These are phyloP conservation scores for Suricata suricatta DNA, from an alignment of 2,113 vertebrate species.

Conservation along the genomic window DNA sequence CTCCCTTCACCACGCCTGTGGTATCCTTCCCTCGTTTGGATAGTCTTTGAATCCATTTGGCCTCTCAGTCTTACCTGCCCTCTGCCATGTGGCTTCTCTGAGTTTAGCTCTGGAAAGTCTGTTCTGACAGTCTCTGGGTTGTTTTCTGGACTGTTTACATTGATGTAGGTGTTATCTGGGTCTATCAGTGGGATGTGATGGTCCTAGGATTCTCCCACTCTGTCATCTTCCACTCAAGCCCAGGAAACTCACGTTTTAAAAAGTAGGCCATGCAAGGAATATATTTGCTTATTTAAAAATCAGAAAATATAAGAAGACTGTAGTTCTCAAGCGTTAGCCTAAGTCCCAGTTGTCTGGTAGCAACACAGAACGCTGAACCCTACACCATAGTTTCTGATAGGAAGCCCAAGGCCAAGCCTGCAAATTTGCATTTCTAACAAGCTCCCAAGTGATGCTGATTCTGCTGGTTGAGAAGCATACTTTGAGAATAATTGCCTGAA, in stretches of 20 bases:
- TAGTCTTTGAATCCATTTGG: not conserved
- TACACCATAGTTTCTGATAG: not conserved
- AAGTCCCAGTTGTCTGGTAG: not conserved
- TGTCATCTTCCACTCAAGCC: not conserved
- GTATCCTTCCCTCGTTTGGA: not conserved
- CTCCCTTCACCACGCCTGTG: not conserved
- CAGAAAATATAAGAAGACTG: not conserved
- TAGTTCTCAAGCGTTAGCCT: not conserved
- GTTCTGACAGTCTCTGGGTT: not conserved
- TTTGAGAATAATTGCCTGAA: not conserved
- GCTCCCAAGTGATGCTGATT: not conserved
- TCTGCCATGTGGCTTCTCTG: not conserved
- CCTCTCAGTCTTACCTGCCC: not conserved
- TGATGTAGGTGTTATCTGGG: not conserved
- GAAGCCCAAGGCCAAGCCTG: not conserved
- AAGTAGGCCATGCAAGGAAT: not conserved
- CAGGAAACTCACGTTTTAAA: not conserved
- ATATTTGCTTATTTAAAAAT: not conserved
- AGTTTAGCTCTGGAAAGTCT: not conserved
- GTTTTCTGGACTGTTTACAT: not conserved
- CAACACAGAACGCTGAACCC: not conserved
- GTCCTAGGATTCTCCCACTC: not conserved
- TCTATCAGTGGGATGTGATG: not conserved
- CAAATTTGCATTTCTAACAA: not conserved
- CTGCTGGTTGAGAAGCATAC: not conserved